phyloP scores from a whole-genome alignment of 2,888 invertebrate species.

The Loripinus fragilis region DNA sequence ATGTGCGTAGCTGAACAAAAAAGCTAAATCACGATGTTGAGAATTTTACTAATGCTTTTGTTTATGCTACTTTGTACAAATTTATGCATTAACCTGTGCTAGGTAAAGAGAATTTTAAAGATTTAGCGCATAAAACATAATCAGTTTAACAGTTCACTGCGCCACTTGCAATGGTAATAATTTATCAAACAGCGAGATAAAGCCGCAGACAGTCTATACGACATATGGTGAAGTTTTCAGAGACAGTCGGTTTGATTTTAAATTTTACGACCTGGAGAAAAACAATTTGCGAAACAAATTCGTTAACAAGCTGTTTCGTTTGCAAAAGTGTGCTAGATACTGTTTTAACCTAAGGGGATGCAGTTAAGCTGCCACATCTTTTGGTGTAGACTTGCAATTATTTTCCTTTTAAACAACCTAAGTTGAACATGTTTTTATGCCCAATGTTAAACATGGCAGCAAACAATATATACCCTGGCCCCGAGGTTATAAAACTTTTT shows the following conservation, averaged over 20 bases:
- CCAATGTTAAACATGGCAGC: too few species aligned
- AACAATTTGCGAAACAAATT: too few species aligned
- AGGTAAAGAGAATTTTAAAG: not conserved
- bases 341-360: too few species aligned
- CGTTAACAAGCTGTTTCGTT: too few species aligned
- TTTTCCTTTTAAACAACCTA: too few species aligned
- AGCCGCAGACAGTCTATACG: not conserved
- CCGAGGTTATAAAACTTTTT: too few species aligned
- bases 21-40: not conserved
- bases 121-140: not conserved
- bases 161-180: not conserved
- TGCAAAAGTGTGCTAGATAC: too few species aligned
- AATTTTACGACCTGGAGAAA: too few species aligned
- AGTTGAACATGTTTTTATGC: too few species aligned
- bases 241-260: not conserved
- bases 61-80: not conserved
- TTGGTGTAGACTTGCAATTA: too few species aligned
- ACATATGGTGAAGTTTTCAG: not conserved
- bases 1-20: constrained; percentile 7
- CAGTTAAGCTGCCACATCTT: too few species aligned
- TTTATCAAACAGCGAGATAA: constrained; percentile 7
- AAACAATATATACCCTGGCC: too few species aligned
- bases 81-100: not conserved
- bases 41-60: not conserved
- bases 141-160: not conserved